phyloP scores from a whole-genome alignment of 1,140 invertebrate genomes.

The Ditylenchus dipsaci region DNA sequence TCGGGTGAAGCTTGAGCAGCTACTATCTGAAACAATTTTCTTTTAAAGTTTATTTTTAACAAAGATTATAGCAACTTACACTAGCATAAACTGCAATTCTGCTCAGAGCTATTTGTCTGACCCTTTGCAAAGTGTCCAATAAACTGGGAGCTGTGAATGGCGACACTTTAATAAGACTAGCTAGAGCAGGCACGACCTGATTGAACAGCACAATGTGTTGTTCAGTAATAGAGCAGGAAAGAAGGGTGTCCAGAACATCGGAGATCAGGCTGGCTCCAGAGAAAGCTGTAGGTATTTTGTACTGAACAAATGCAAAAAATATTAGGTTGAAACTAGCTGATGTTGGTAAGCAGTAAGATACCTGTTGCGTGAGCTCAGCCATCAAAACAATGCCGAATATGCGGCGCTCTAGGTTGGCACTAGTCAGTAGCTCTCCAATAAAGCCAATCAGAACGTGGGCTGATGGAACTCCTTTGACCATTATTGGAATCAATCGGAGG shows the following conservation, averaged over 20 bases:
- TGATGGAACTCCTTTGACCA: slow-evolving; percentile 37
- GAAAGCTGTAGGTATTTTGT: slow-evolving; percentile 40
- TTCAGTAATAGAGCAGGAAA: slow-evolving; percentile 19
- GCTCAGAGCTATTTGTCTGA: slow-evolving; percentile 21
- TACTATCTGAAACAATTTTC: background rate
- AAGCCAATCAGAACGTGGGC: slow-evolving; percentile 39
- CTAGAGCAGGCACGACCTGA: slow-evolving; percentile 29
- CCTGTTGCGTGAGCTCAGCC: slow-evolving; percentile 33
- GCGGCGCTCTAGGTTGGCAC: slow-evolving; percentile 27
- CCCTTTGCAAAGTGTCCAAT: slow-evolving; percentile 13
- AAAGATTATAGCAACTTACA: background rate
- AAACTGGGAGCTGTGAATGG: slow-evolving; percentile 31
- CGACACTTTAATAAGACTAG: slow-evolving; percentile 30
- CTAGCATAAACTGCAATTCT: slow-evolving; percentile 31
- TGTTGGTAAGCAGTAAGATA: background rate
- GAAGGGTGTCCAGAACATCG: slow-evolving; percentile 30
- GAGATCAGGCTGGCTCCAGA: slow-evolving; percentile 35
- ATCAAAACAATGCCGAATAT: slow-evolving; percentile 38
- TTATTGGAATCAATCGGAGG: slow-evolving; percentile 37
- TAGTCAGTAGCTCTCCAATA: slow-evolving; percentile 24
- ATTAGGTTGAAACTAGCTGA: background rate
- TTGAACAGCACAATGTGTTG: slow-evolving; percentile 32
- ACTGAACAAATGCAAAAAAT: slow-evolving; percentile 25
- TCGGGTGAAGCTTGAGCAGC: slow-evolving; percentile 24
- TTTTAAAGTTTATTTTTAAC: too few relatives aligned